Evolutionary conservation across 2,113 vertebrate genomes (phyloP).

Genomic region (Astur gentilis): DNA sequence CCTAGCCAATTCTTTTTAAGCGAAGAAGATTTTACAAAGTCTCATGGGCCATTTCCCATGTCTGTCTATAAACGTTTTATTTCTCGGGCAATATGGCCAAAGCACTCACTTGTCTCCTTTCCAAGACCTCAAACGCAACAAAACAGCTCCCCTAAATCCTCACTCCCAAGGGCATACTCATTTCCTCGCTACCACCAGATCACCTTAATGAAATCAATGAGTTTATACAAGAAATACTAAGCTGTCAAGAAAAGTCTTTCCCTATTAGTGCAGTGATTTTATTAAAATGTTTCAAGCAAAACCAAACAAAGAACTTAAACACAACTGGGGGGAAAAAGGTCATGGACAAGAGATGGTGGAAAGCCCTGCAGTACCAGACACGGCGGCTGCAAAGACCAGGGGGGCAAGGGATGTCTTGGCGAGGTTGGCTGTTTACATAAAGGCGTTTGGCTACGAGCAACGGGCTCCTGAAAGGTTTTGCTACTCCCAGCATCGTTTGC

Average conservation of each 20-base stretch:
- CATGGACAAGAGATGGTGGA: not conserved
- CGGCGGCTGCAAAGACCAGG: not conserved
- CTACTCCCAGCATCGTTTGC: fast-evolving
- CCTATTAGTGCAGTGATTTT: not conserved
- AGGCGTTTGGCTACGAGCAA: not conserved
- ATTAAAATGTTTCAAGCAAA: not conserved
- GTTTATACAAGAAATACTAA: not conserved
- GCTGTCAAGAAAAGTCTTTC: not conserved
- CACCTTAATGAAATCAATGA: not conserved
- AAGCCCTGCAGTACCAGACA: not conserved
- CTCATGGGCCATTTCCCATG: not conserved
- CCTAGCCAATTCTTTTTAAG: not conserved
- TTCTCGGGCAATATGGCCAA: not conserved
- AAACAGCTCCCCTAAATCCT: not conserved
- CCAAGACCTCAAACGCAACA: not conserved
- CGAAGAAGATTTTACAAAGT: not conserved
- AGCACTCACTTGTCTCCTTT: not conserved
- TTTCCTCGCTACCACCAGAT: not conserved
- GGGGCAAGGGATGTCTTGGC: fast-evolving
- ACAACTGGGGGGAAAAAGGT: not conserved
- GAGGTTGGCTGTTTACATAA: not conserved
- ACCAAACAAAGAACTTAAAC: not conserved
- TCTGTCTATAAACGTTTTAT: not conserved
- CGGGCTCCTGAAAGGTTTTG: not conserved
- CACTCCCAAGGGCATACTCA: not conserved